Percentiles rank a stretch among this genome's conserved stretches.
These are phyloP conservation scores for Macrotus californicus DNA, from an alignment of 2,113 vertebrate genomes.

Conservation along the genomic window DNA sequence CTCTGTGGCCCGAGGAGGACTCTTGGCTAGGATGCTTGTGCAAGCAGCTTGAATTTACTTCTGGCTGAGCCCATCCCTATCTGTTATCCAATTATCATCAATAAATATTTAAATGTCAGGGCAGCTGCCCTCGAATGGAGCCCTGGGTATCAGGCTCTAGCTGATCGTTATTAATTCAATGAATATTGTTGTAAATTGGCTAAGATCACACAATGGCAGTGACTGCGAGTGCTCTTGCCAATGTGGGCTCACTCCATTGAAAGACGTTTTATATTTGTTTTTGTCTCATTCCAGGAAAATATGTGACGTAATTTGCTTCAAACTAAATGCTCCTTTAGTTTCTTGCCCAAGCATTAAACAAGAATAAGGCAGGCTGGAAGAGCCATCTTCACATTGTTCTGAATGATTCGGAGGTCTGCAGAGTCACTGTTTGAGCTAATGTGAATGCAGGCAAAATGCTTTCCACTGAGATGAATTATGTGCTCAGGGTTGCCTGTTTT, in stretches of 20 bases:
- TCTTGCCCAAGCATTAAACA: constrained; percentile 38
- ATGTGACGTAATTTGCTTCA: constrained; percentile 26
- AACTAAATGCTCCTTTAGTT: background rate
- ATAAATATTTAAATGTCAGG: constrained; percentile 72
- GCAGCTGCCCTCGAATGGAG: background rate
- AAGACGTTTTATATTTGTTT: constrained; percentile 13
- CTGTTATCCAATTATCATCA: constrained; percentile 41
- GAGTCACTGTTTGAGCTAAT: constrained; percentile 47
- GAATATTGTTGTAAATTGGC: constrained; percentile 55
- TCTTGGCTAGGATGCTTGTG: background rate
- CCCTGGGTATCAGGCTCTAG: constrained; percentile 15
- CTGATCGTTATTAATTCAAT: constrained; percentile 71
- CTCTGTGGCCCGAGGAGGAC: background rate
- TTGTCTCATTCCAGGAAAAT: constrained; percentile 22
- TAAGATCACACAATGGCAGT: constrained; percentile 42
- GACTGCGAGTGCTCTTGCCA: background rate
- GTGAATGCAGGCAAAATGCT: constrained; percentile 47
- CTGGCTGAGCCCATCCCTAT: background rate
- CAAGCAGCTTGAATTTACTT: background rate
- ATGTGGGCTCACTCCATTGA: background rate
- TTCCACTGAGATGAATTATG: constrained; percentile 47
- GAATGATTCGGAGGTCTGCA: background rate
- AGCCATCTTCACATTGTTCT: background rate
- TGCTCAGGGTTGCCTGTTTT: constrained; percentile 6
- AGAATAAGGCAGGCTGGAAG: background rate